These are phyloP conservation scores for Mercenaria mercenaria DNA, from an alignment of 1,140 invertebrate genomes.

Conservation along the genomic window DNA sequence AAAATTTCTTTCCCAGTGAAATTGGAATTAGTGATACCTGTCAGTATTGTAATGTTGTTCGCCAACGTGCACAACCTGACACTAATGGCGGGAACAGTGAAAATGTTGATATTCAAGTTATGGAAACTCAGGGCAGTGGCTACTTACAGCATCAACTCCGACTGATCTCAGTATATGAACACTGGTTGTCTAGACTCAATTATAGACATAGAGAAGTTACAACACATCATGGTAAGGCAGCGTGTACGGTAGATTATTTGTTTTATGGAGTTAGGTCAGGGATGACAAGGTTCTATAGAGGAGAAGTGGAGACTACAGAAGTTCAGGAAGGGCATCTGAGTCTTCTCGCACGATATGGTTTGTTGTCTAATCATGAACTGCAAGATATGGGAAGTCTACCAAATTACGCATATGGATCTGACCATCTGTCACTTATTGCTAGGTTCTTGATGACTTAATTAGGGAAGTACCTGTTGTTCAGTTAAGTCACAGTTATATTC, in stretches of 20 bases:
- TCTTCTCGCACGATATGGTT: slow-evolving; percentile 88
- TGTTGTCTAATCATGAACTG: slow-evolving; percentile 89
- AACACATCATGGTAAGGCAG: slow-evolving; percentile 76
- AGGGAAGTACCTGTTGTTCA: not conserved
- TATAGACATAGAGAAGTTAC: slow-evolving; percentile 75
- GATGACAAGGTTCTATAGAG: not conserved
- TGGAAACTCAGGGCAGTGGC: slow-evolving; percentile 37
- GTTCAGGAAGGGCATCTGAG: slow-evolving; percentile 85
- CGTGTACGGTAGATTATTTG: slow-evolving; percentile 84
- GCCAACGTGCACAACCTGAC: not conserved
- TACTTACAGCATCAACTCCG: slow-evolving; percentile 79
- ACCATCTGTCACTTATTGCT: slow-evolving; percentile 76
- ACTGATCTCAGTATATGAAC: slow-evolving; percentile 82
- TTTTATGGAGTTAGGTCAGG: slow-evolving; percentile 79
- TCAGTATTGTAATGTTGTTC: slow-evolving; percentile 87
- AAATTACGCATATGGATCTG: slow-evolving; percentile 87
- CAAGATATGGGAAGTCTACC: slow-evolving; percentile 89
- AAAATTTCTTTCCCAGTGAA: slow-evolving; percentile 87
- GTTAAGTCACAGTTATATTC: too few species aligned
- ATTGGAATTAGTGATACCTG: slow-evolving; percentile 90
- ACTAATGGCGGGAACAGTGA: not conserved
- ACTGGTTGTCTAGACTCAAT: slow-evolving; percentile 43
- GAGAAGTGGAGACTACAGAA: slow-evolving; percentile 1
- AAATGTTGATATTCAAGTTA: not conserved
- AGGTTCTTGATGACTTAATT: slow-evolving; percentile 72